Evolutionary conservation across 2,888 invertebrate genomes (phyloP).

Genomic region (Cryptocephalus primarius): DNA sequence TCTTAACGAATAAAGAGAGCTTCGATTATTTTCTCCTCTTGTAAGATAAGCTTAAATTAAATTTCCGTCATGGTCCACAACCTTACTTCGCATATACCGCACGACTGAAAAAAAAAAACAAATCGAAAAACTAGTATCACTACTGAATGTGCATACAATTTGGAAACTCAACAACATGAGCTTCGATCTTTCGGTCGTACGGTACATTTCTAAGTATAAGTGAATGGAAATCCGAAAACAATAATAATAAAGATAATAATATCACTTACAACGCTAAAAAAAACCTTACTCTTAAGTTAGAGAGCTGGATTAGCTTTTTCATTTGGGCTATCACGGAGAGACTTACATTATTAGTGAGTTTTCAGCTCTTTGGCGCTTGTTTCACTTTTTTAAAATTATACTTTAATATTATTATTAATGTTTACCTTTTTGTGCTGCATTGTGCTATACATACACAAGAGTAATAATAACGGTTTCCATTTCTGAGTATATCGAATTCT

Average conservation of each 20-base stretch:
- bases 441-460: constrained; percentile 33
- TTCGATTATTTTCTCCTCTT: too few species aligned
- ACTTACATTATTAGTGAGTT: constrained; percentile 34
- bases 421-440: constrained; percentile 27
- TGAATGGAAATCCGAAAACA: constrained; percentile 26
- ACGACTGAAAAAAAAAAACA: too few species aligned
- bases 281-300: constrained; percentile 17
- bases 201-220: constrained; percentile 19
- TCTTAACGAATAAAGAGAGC: too few species aligned
- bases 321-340: constrained; percentile 36
- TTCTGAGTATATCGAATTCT: constrained; percentile 4
- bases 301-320: constrained; percentile 34
- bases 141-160: too few species aligned
- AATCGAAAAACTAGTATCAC: too few species aligned
- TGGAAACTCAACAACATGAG: too few species aligned
- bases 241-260: not conserved
- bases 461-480: constrained; percentile 23
- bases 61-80: too few species aligned
- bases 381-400: constrained; percentile 1
- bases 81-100: too few species aligned
- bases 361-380: constrained; percentile 36
- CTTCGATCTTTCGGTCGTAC: too few species aligned
- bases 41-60: too few species aligned
- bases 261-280: too few species aligned
- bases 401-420: not conserved